Percentiles rank a stretch among this genome's conserved stretches.
These are phyloP conservation scores for Myiotriccus ornatus DNA, from an alignment of 2,797 vertebrate species.

Conservation along the genomic window DNA sequence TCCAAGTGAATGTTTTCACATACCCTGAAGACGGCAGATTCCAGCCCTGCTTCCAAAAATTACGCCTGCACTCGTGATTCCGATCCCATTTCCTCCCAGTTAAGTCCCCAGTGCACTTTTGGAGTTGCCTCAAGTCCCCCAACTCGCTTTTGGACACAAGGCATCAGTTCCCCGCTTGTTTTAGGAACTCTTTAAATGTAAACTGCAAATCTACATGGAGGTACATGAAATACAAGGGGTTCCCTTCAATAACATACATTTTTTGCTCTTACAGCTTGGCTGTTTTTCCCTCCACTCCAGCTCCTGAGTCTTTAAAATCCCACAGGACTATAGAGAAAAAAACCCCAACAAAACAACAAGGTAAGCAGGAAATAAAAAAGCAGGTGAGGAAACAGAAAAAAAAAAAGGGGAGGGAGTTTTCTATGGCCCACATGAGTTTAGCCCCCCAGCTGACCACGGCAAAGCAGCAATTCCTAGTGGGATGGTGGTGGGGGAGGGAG, in stretches of 20 bases:
- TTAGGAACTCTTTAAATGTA: not conserved
- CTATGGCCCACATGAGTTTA: constrained; percentile 6
- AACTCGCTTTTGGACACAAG: not conserved
- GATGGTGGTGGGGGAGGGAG: not conserved
- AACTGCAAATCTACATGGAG: not conserved
- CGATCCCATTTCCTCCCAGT: not conserved
- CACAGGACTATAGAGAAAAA: not conserved
- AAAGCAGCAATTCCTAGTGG: not conserved
- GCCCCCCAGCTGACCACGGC: not conserved
- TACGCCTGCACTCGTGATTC: accelerated
- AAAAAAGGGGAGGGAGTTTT: not conserved
- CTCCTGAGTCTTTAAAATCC: not conserved
- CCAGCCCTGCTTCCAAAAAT: not conserved
- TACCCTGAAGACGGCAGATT: not conserved
- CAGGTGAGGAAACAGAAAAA: not conserved
- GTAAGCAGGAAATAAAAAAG: not conserved
- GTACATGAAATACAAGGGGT: not conserved
- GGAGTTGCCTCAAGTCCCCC: not conserved
- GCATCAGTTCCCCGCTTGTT: not conserved
- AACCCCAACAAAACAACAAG: not conserved
- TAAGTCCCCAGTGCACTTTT: not conserved
- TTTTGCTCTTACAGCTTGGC: not conserved
- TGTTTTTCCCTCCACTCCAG: constrained; percentile 1
- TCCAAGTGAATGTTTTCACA: accelerated
- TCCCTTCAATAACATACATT: accelerated